Percentiles rank a stretch among this genome's conserved stretches.
Evolutionary conservation across 1,140 invertebrate species (phyloP).

Genomic region (Drosophila eugracilis): DNA sequence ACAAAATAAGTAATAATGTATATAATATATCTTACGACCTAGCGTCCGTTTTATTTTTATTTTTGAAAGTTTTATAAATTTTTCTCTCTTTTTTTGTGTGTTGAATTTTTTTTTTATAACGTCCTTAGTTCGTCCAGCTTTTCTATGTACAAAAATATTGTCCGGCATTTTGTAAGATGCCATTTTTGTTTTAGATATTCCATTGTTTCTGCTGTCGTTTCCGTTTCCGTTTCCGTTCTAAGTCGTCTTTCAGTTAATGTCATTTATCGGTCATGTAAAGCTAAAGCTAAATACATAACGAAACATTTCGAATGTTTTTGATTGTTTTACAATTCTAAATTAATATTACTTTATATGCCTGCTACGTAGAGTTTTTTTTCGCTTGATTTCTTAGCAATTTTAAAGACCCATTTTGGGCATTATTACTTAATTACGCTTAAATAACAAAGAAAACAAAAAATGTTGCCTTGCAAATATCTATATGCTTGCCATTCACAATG

Average conservation of each 20-base stretch:
- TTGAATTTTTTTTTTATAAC: not conserved
- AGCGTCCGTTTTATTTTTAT: conserved; percentile 1
- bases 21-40: conserved; percentile 44
- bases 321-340: conserved; percentile 38
- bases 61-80: not conserved
- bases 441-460: conserved; percentile 54
- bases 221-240: not conserved
- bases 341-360: conserved; percentile 8
- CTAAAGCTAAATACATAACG: conserved; percentile 31
- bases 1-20: conserved; percentile 43
- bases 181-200: not conserved
- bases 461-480: conserved; percentile 24
- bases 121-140: conserved; percentile 13
- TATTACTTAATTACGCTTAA: conserved; percentile 26
- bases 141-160: conserved; percentile 17
- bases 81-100: not conserved
- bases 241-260: conserved; percentile 9
- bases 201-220: too few species aligned
- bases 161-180: not conserved
- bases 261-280: conserved; percentile 14
- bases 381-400: not conserved
- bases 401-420: not conserved
- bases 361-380: conserved; percentile 17
- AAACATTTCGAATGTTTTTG: conserved; percentile 61
- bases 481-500: conserved; percentile 36